Evolutionary conservation across 23 tunicate species (phyloP), one percentile per base, ranked within the genome.

Genomic region (Trididemnum nubilum): DNA sequence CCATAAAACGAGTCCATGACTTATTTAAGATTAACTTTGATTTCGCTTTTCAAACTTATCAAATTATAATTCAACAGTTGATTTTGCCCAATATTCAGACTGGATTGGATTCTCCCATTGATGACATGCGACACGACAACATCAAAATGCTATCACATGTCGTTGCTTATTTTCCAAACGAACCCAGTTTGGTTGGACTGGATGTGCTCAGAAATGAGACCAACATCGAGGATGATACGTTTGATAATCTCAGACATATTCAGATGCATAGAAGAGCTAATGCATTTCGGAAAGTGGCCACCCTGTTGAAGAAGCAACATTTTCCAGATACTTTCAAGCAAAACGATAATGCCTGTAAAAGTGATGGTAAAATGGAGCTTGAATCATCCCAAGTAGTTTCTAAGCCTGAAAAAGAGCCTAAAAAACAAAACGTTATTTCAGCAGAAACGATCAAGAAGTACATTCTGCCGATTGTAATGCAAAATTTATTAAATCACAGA

Each of bases 391-490:
- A 44, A 15, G 15, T 44, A 44, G 15, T 44, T 44, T 7, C 15
- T 15, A 15, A 15, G 54, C n/a, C n/a, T n/a, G n/a, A n/a, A n/a
- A 63, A 63, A 22, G 7, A 63, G 25, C 69, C 69, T n/a, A 15
- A n/a, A 63, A 63, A n/a, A 5, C 25, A 9, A 32, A 23, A 12
- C 15, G 58, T 39, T n/a, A 73, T 73, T 3, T 73, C 78, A 12
- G 64, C 38, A 44, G 28, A 73, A 3, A 58, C 70, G 0, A 94
- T 84, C 24, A n/a, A 27, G 7, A 76, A 51, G 23, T 94, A 84
- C 65, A 82, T 94, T 33, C 61, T 94, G 19, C 98, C 98, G 4
- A 30, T 89, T 21, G 98, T 86, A 50, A 34, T 76, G 2, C 94
- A 85, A 35, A 89, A 77, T 36, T 61, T 94, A 28, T 52, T 70